Evolutionary conservation across 2,797 vertebrate genomes (phyloP).

Genomic region (Chloroceryle inda): DNA sequence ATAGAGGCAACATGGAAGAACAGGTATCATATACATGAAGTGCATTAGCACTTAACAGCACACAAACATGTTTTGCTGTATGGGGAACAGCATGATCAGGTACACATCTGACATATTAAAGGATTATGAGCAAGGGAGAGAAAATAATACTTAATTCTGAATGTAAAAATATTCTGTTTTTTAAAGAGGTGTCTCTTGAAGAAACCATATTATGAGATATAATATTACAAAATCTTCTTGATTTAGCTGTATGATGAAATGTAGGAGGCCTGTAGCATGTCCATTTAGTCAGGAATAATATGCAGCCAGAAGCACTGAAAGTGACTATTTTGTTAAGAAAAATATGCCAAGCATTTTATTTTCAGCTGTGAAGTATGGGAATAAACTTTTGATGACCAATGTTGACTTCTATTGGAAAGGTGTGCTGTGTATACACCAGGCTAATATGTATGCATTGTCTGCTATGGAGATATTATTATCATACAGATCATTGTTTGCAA

Average conservation of each 20-base stretch:
- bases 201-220: not conserved
- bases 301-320: constrained; percentile 28
- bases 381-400: constrained; percentile 45
- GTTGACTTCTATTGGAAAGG: constrained; percentile 12
- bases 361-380: not conserved
- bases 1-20: not conserved
- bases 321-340: constrained; percentile 28
- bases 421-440: not conserved
- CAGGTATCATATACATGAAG: not conserved
- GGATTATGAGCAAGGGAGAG: constrained; percentile 1
- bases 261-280: constrained; percentile 34
- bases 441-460: constrained; percentile 32
- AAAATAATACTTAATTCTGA: constrained; percentile 37
- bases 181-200: not conserved
- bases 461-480: constrained; percentile 46
- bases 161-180: constrained; percentile 36
- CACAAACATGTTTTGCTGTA: not conserved
- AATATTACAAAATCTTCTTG: constrained; percentile 20
- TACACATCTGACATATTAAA: not conserved
- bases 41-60: not conserved
- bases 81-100: constrained; percentile 23
- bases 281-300: constrained; percentile 58
- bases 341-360: constrained; percentile 29
- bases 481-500: constrained; percentile 65
- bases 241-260: constrained; percentile 29